These are phyloP conservation scores for Progne subis DNA, from an alignment of 2,113 vertebrate species.

Conservation along the genomic window DNA sequence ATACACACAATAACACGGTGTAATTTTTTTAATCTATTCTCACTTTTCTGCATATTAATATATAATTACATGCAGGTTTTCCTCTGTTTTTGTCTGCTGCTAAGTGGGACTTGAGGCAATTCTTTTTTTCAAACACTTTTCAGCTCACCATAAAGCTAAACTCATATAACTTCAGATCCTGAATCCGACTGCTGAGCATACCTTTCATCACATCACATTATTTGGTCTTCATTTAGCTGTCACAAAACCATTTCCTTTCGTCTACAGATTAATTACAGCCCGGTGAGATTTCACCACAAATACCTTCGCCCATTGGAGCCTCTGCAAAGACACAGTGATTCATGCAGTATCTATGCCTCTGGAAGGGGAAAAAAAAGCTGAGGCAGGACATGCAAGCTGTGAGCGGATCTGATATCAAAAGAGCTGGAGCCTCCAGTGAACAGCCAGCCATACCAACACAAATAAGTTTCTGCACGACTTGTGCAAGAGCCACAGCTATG, in stretches of 20 bases:
- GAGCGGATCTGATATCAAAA: constrained; percentile 67
- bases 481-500: neutral
- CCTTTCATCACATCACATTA: constrained; percentile 57
- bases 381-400: constrained; percentile 21
- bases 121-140: constrained; percentile 8
- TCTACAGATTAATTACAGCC: constrained; percentile 66
- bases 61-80: neutral
- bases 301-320: constrained; percentile 19
- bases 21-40: neutral
- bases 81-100: neutral
- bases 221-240: constrained; percentile 68
- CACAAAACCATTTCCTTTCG: constrained; percentile 66
- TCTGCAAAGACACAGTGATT: constrained; percentile 52
- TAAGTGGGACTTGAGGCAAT: neutral
- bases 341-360: constrained; percentile 55
- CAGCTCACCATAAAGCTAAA: constrained; percentile 14
- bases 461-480: constrained; percentile 51
- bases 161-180: neutral
- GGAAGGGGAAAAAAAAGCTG: constrained; percentile 46
- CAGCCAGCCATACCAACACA: constrained; percentile 34
- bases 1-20: neutral
- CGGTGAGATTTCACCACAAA: constrained; percentile 57
- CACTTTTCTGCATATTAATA: neutral
- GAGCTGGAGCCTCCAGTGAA: constrained; percentile 32
- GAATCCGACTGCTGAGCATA: neutral